These are phyloP conservation scores for Geothlypis trichas DNA, from an alignment of 2,113 vertebrate genomes.

Conservation along the genomic window DNA sequence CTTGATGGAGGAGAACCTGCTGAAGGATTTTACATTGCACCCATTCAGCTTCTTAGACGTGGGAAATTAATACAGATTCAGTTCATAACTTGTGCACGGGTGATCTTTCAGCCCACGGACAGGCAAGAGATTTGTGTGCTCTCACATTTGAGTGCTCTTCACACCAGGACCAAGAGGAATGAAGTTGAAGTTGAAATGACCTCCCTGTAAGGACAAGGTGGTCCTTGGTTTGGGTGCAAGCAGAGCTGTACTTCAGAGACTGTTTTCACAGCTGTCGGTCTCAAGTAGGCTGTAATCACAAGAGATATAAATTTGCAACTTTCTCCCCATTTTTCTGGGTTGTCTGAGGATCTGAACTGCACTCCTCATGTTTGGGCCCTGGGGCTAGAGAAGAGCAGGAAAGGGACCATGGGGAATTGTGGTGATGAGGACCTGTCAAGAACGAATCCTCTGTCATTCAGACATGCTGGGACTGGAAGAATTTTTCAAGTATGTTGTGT, in stretches of 20 bases:
- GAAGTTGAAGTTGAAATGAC: neutral
- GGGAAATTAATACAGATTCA: neutral
- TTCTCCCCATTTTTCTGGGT: neutral
- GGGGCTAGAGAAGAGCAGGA: neutral
- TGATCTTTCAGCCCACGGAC: neutral
- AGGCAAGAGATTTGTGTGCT: neutral
- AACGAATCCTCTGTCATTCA: neutral
- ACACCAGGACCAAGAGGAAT: neutral
- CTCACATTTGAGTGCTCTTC: neutral
- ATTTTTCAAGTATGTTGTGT: neutral
- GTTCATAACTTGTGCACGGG: neutral
- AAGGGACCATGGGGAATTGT: neutral
- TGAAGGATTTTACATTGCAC: neutral
- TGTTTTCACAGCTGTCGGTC: neutral
- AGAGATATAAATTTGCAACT: neutral
- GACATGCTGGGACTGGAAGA: neutral
- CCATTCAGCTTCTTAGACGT: neutral
- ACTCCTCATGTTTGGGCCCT: fast-evolving
- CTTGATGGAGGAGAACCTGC: neutral
- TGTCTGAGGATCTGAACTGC: neutral
- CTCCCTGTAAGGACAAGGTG: neutral
- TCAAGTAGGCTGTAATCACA: neutral
- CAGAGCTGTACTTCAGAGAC: neutral
- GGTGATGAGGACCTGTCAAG: neutral
- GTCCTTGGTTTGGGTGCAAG: neutral